These are phyloP conservation scores for Vulpes vulpes DNA, from an alignment of 2,113 vertebrate genomes.

Conservation along the genomic window DNA sequence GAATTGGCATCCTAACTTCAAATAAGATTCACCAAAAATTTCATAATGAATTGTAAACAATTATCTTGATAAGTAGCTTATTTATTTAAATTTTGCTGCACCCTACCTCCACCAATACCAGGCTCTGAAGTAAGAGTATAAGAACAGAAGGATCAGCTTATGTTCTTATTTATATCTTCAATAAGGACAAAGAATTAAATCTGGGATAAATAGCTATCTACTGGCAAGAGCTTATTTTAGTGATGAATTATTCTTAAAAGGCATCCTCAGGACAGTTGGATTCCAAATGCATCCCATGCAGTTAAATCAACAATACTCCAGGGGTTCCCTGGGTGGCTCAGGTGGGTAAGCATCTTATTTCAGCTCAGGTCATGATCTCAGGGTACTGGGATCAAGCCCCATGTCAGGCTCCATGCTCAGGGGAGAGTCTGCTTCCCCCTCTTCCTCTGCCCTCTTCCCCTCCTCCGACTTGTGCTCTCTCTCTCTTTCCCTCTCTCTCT, in stretches of 20 bases:
- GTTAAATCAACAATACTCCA: not conserved
- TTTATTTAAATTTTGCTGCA: conserved; percentile 7
- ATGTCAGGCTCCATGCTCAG: not conserved
- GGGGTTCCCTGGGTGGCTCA: not conserved
- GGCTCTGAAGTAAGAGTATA: not conserved
- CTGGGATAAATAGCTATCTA: not conserved
- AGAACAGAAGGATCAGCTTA: not conserved
- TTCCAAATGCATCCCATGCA: not conserved
- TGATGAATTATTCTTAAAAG: not conserved
- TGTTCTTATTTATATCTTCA: not conserved
- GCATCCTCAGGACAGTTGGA: not conserved
- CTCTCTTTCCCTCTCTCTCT: not conserved
- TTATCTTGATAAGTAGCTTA: not conserved
- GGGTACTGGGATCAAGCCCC: not conserved
- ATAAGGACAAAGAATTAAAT: not conserved
- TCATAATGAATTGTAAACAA: not conserved
- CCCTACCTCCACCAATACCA: not conserved
- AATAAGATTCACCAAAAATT: not conserved
- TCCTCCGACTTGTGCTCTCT: not conserved
- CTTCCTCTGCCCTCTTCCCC: not conserved
- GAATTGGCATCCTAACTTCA: not conserved
- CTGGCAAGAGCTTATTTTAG: not conserved
- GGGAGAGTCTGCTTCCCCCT: not conserved
- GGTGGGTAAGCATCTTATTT: not conserved
- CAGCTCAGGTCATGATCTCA: not conserved